A percentile compares a stretch with the other conserved stretches of the same genome.
Conservation (phyloP, 2,888 invertebrate genomes). For the Drosophila cognata region DNA sequence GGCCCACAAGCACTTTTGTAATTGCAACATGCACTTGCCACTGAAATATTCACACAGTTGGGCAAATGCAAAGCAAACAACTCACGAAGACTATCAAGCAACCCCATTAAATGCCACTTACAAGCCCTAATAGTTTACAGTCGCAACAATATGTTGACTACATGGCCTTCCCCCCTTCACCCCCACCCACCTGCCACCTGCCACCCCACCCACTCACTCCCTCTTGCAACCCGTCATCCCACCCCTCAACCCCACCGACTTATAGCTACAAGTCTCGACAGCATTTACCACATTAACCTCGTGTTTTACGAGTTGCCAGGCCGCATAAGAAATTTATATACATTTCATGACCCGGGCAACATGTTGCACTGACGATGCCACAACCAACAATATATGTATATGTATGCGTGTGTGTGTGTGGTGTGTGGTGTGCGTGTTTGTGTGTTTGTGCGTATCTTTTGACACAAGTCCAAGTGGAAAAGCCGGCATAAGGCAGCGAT, state of each 20-base stretch:
- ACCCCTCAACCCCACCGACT: neutral
- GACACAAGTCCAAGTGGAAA: conserved; percentile 75
- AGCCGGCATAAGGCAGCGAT: conserved; percentile 68
- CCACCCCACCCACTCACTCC: conserved; percentile 7
- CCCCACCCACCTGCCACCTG: neutral
- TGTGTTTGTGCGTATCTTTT: conserved; percentile 41
- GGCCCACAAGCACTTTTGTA: conserved; percentile 35
- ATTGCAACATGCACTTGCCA: conserved; percentile 45
- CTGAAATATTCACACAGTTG: conserved; percentile 51
- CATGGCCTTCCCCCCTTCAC: neutral
- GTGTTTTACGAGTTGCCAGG: conserved; percentile 77
- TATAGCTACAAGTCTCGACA: conserved; percentile 47
- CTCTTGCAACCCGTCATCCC: conserved; percentile 1
- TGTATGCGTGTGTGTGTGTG: neutral
- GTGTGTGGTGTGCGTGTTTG: conserved; percentile 1
- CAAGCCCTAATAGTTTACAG: conserved; percentile 72
- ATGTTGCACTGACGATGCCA: conserved; percentile 73
- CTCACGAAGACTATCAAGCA: conserved; percentile 23
- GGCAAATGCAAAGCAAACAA: conserved; percentile 5
- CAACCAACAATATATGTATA: conserved; percentile 23
- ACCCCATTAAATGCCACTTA: conserved; percentile 76
- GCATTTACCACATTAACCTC: conserved; percentile 76
- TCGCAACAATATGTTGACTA: conserved; percentile 68
- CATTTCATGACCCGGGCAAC: conserved; percentile 74
- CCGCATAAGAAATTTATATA: conserved; percentile 79